Base-by-base conservation (phyloP, 2,888 invertebrate species). In the Xylota sylvarum region DNA sequence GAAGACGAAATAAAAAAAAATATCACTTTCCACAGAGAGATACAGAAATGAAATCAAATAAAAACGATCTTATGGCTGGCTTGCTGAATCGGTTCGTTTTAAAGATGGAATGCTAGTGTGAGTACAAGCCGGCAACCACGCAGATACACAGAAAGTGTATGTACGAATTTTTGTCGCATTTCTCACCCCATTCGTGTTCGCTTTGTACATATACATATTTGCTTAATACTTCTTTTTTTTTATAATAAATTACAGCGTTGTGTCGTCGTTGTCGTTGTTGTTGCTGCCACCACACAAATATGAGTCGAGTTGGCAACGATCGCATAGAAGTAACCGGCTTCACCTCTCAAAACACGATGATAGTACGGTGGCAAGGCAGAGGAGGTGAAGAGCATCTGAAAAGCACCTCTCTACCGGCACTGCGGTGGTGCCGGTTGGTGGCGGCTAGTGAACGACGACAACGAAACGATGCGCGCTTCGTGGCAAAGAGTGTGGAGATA, bases 281-380 rank as follows among this genome's bases (percentile, higher is more conserved):
- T 12, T 52, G 55, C 19, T 52, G 55, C 19, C 55, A 43, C 55
- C 35, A 64, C n/a, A 55, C 23, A 46, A 64, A 56, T 64, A 64
- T 55, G 43, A 64, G 43, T 30, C 50, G 37, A 27, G 52, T 56
- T 74, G 74, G 55, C 74, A 74, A 74, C 74, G 32, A 14, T 40
- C 23, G 50, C 48, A 7, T 30, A 46, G 43, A 55, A 77, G 40
- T 50, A 69, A 77, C 67, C 67, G 58, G 60, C 77, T 77, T 77
- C 46, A 30, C 19, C 32, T 76, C 27, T 27, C 46, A 7, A 40
- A 32, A 55, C 50, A 46, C 19, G 17, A 52, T 35, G 32, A 32
- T 40, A 48, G 23, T 1, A 3, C 23, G 23, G 12, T 12, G 14
- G 7, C 27, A 37, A 3, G 23, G 27, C 10, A 17, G 17, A 55